A percentile compares a stretch with the other conserved stretches of the same genome.
phyloP scores from a whole-genome alignment of 2,888 invertebrate species.

The Dicyrtomina minuta region DNA sequence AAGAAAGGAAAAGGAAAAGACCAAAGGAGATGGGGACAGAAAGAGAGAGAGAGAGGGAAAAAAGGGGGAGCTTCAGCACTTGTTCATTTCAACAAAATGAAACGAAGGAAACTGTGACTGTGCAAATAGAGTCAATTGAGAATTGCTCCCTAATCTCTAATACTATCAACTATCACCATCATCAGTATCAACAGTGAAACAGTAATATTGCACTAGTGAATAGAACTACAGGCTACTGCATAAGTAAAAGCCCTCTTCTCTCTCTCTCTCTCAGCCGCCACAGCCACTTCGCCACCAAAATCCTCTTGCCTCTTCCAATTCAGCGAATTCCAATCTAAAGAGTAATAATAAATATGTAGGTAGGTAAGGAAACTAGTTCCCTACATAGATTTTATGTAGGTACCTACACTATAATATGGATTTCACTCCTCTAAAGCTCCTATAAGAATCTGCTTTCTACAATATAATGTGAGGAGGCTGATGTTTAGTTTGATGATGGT shows the following conservation, averaged over 20 bases:
- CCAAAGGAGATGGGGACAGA: background rate
- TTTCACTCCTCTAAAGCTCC: too few relatives aligned
- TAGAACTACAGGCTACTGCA: background rate
- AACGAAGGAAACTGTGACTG: constrained; percentile 5
- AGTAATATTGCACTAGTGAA: background rate
- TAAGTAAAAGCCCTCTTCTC: too few relatives aligned
- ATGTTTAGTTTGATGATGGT: too few relatives aligned
- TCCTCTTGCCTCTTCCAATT: too few relatives aligned
- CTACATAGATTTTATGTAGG: too few relatives aligned
- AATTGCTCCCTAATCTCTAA: constrained; percentile 28
- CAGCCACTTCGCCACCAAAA: background rate
- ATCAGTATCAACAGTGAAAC: background rate
- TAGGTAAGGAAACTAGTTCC: too few relatives aligned
- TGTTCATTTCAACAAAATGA: background rate
- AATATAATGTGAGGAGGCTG: too few relatives aligned
- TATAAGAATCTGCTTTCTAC: too few relatives aligned
- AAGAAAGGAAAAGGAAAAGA: too few relatives aligned
- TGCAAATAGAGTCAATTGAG: constrained; percentile 25
- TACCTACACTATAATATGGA: too few relatives aligned
- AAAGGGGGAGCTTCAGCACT: constrained; percentile 8
- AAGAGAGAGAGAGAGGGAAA: background rate
- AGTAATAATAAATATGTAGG: too few relatives aligned
- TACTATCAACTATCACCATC: constrained; percentile 14
- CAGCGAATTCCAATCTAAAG: too few relatives aligned
- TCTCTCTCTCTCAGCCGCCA: background rate